Percentiles rank a stretch among this genome's conserved stretches.
Evolutionary conservation across 1,140 invertebrate genomes (phyloP).

Genomic region (Metaphire vulgaris): DNA sequence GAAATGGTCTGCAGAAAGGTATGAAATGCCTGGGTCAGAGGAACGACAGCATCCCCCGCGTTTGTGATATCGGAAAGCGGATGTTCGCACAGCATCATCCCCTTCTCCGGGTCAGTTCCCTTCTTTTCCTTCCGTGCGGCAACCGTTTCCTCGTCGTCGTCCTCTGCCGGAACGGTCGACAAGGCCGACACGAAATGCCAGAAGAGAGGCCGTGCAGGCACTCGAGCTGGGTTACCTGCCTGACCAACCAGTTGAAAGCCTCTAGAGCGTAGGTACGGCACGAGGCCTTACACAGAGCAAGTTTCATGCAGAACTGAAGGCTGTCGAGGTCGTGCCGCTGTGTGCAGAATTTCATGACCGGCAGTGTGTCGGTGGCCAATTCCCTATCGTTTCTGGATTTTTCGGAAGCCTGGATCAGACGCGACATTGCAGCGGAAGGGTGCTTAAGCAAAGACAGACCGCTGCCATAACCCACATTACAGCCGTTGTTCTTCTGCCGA

Average conservation of each 20-base stretch:
- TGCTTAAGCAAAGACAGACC: slow-evolving; percentile 73
- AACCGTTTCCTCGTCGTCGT: slow-evolving; percentile 41
- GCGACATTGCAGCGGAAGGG: slow-evolving; percentile 66
- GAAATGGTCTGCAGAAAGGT: slow-evolving; percentile 81
- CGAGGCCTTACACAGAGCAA: slow-evolving; percentile 71
- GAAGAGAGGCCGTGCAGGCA: slow-evolving; percentile 81
- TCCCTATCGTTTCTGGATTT: background rate
- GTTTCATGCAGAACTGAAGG: slow-evolving; percentile 72
- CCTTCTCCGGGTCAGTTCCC: slow-evolving; percentile 35
- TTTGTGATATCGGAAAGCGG: slow-evolving; percentile 72
- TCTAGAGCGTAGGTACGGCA: slow-evolving; percentile 82
- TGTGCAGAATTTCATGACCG: slow-evolving; percentile 73
- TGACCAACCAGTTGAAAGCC: slow-evolving; percentile 88
- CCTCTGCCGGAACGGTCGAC: slow-evolving; percentile 52
- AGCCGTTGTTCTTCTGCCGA: background rate
- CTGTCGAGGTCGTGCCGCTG: slow-evolving; percentile 77
- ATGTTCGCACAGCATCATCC: slow-evolving; percentile 62
- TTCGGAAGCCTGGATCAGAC: slow-evolving; percentile 21
- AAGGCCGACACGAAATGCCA: slow-evolving; percentile 85
- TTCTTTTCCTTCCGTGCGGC: slow-evolving; percentile 35
- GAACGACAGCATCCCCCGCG: slow-evolving; percentile 64
- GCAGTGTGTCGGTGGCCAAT: slow-evolving; percentile 36
- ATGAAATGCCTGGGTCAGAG: slow-evolving; percentile 76
- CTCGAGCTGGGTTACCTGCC: slow-evolving; percentile 80
- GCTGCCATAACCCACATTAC: slow-evolving; percentile 30